phyloP scores from a whole-genome alignment of 2,888 invertebrate species.

The Glyphotaelius pellucidus region DNA sequence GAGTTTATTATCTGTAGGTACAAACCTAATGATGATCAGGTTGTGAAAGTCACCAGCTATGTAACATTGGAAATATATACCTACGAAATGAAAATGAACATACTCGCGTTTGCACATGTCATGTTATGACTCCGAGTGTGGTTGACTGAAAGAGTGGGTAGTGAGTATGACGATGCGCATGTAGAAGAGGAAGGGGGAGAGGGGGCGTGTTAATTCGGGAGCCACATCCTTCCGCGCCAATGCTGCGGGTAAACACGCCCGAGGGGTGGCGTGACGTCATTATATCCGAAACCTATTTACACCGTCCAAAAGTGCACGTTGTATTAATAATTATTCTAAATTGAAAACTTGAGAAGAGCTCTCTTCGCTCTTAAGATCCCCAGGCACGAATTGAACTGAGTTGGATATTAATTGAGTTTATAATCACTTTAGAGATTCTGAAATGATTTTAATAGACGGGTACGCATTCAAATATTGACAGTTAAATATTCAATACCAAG shows the following conservation, averaged over 20 bases:
- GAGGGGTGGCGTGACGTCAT: not conserved
- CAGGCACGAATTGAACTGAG: not conserved
- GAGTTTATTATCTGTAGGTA: not conserved
- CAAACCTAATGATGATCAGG: not conserved
- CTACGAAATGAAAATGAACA: not conserved
- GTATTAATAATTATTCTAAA: not conserved
- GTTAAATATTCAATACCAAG: not conserved
- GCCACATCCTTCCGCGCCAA: not conserved
- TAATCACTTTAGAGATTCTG: not conserved
- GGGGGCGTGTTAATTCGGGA: not conserved
- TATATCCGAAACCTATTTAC: not conserved
- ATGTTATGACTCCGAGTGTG: not conserved
- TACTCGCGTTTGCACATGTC: not conserved
- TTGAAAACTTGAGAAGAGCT: not conserved
- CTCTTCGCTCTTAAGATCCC: not conserved
- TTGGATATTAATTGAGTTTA: not conserved
- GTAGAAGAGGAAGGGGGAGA: not conserved
- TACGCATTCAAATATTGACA: not conserved
- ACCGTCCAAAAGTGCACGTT: not conserved
- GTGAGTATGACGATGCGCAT: not conserved
- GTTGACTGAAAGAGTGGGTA: not conserved
- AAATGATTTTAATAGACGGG: not conserved
- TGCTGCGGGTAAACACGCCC: not conserved
- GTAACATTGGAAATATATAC: not conserved
- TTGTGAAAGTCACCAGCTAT: not conserved